Conservation (phyloP, 2,888 invertebrate species). For the Caenorhabditis japonica region DNA sequence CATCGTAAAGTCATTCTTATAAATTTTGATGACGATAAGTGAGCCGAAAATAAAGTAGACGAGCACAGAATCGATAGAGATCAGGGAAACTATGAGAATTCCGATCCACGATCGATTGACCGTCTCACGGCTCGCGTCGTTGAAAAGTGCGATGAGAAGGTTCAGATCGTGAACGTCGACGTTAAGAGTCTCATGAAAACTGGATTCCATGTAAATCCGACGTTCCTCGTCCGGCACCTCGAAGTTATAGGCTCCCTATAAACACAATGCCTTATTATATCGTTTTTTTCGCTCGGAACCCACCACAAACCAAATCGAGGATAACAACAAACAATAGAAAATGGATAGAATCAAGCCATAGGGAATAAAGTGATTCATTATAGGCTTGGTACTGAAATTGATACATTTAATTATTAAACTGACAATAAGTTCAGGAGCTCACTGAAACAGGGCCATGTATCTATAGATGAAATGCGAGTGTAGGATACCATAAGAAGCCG, state of each 20-base stretch:
- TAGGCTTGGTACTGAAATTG: neutral
- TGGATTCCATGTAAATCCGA: neutral
- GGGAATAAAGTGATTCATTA: neutral
- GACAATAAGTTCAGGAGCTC: neutral
- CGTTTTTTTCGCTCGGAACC: neutral
- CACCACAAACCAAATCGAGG: no score
- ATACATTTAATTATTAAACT: no score
- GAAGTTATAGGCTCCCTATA: neutral
- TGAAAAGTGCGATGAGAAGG: neutral
- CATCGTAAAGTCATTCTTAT: neutral
- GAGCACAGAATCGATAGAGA: neutral
- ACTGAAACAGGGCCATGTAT: constrained; percentile 12
- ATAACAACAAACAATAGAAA: no score
- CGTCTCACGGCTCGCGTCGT: neutral
- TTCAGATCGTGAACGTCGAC: neutral
- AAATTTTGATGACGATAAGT: neutral
- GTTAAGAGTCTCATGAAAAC: neutral
- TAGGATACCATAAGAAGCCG: constrained; percentile 18
- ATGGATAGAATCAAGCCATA: no score
- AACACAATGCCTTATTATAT: no score
- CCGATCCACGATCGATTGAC: neutral
- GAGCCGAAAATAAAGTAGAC: neutral
- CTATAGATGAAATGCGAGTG: constrained; percentile 22
- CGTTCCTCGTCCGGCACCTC: neutral
- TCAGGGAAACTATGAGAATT: neutral